A percentile compares a stretch with the other conserved stretches of the same genome.
These are phyloP conservation scores for Kradibia gibbosae DNA, from an alignment of 1,140 invertebrate species.

Conservation along the genomic window DNA sequence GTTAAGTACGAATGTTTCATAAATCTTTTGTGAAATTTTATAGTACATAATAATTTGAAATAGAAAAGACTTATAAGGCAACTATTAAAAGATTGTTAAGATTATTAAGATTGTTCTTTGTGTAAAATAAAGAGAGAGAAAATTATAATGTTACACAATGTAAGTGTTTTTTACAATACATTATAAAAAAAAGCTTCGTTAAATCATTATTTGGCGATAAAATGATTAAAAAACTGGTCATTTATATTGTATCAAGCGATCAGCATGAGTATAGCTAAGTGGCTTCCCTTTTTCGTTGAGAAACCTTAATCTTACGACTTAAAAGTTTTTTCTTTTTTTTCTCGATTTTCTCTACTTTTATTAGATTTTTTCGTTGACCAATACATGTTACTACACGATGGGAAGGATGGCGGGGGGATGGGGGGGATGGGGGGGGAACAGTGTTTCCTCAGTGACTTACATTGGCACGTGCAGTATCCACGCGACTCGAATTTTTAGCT, in stretches of 20 bases:
- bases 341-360: not conserved
- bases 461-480: slow-evolving; percentile 37
- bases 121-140: no score
- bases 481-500: slow-evolving; percentile 34
- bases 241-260: not conserved
- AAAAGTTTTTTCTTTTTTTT: not conserved
- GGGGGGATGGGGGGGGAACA: no score
- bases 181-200: not conserved
- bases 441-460: slow-evolving; percentile 21
- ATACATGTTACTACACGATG: not conserved
- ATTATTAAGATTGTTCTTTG: not conserved
- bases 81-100: not conserved
- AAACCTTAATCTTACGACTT: slow-evolving; percentile 9
- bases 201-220: not conserved
- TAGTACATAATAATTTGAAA: not conserved
- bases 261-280: not conserved
- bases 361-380: slow-evolving; percentile 34
- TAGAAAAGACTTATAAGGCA: not conserved
- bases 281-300: not conserved
- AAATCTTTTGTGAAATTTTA: not conserved
- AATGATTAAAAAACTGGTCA: not conserved
- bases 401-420: no score
- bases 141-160: not conserved
- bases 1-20: not conserved
- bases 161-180: not conserved